These are phyloP conservation scores for Myripristis jacobus DNA, from an alignment of 2,797 vertebrate species.

Conservation along the genomic window DNA sequence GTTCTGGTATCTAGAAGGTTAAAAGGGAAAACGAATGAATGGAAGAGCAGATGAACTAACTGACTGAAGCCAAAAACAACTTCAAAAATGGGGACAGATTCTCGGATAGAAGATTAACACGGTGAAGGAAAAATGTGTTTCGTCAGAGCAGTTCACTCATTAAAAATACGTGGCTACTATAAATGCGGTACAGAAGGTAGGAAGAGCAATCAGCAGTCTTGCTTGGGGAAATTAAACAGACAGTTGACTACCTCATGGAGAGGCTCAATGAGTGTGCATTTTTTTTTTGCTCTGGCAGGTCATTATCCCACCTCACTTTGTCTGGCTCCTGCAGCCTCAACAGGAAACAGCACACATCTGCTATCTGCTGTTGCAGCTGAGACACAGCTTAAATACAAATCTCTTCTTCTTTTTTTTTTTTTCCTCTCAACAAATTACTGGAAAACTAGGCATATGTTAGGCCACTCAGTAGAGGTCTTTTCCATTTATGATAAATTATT, in stretches of 20 bases:
- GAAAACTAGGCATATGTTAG: background rate
- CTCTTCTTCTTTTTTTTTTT: background rate
- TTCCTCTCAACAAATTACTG: background rate
- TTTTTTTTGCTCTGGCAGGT: background rate
- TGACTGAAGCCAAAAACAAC: too few species aligned
- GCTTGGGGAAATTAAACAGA: background rate
- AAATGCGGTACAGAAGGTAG: too few species aligned
- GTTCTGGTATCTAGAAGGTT: too few species aligned
- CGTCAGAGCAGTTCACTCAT: too few species aligned
- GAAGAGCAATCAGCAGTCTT: too few species aligned
- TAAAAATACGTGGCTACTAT: too few species aligned
- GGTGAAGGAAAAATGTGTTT: too few species aligned
- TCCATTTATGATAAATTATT: background rate
- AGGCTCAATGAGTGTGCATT: background rate
- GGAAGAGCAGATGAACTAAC: too few species aligned
- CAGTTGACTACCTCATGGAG: background rate
- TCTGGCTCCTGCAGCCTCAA: slow-evolving; percentile 3
- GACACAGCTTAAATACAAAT: background rate
- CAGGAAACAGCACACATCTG: background rate
- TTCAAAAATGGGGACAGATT: too few species aligned
- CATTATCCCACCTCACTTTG: slow-evolving; percentile 1
- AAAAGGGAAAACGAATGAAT: too few species aligned
- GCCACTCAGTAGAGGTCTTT: background rate
- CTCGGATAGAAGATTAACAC: too few species aligned
- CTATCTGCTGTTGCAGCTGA: slow-evolving; percentile 6